Percentiles rank a stretch among this genome's conserved stretches.
These are phyloP conservation scores for Taxidea taxus DNA, from an alignment of 2,113 vertebrate species.

Conservation along the genomic window DNA sequence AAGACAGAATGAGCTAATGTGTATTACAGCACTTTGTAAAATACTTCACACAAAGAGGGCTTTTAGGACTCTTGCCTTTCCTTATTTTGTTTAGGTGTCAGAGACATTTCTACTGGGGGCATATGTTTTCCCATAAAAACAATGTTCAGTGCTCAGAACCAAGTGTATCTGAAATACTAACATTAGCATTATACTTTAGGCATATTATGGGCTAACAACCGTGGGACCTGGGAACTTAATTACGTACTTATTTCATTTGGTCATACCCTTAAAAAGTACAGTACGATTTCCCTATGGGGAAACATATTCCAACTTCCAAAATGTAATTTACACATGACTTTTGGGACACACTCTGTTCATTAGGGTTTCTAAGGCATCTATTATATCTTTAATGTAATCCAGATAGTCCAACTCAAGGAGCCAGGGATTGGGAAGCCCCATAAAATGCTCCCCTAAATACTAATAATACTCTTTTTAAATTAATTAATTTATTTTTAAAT, in stretches of 20 bases:
- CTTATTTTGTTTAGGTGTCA: background rate
- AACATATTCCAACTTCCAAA: conserved; percentile 41
- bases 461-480: background rate
- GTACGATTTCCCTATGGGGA: conserved; percentile 23
- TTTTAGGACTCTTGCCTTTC: background rate
- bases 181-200: background rate
- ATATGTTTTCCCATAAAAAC: background rate
- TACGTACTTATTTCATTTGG: conserved; percentile 36
- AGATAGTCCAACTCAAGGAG: conserved; percentile 21
- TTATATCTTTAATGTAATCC: conserved; percentile 19
- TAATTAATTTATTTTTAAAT: no score
- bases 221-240: conserved; percentile 8
- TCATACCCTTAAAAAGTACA: conserved; percentile 39
- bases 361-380: background rate
- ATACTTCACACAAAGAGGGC: background rate
- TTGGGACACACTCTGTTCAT: conserved; percentile 2
- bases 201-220: conserved; percentile 14
- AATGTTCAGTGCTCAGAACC: background rate
- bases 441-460: background rate
- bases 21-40: background rate
- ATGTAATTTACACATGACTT: background rate
- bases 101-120: background rate
- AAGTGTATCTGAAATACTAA: background rate
- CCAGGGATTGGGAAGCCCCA: background rate
- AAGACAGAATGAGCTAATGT: background rate